phyloP scores from a whole-genome alignment of 64 coral and sea anemone genomes.

The Anthopleura sola region DNA sequence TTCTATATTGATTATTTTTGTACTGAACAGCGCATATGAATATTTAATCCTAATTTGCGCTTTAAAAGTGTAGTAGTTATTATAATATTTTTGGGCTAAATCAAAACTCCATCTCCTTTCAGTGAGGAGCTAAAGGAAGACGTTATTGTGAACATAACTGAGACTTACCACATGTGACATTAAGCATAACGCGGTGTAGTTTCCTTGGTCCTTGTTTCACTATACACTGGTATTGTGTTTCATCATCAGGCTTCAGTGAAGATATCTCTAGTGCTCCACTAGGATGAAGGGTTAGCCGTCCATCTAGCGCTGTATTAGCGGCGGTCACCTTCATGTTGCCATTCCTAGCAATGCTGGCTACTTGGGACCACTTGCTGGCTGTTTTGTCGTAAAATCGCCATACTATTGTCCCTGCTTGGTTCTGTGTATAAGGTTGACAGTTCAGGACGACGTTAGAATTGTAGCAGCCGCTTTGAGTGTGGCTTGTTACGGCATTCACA shows the following conservation, averaged over 20 bases:
- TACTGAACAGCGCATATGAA: no score
- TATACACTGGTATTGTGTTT: not conserved
- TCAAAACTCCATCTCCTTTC: no score
- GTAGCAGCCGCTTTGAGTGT: not conserved
- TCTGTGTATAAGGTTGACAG: not conserved
- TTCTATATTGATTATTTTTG: no score
- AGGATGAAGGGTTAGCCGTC: not conserved
- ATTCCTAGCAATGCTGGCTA: not conserved
- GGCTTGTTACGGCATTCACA: not conserved
- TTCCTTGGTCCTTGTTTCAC: not conserved
- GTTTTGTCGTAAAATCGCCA: not conserved
- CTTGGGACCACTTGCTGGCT: not conserved
- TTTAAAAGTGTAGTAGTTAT: no score
- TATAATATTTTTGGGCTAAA: no score
- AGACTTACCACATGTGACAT: not conserved
- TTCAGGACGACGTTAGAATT: not conserved
- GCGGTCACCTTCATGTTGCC: not conserved
- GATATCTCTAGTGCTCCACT: conserved; percentile 1
- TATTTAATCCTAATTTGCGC: no score
- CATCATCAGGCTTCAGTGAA: conserved; percentile 2
- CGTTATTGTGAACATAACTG: no score
- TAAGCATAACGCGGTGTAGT: not conserved
- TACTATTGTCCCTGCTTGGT: not conserved
- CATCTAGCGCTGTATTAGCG: not conserved
- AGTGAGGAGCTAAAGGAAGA: no score